These are phyloP conservation scores for Sarcophaga variegata DNA, from an alignment of 2,888 invertebrate species.

Conservation along the genomic window DNA sequence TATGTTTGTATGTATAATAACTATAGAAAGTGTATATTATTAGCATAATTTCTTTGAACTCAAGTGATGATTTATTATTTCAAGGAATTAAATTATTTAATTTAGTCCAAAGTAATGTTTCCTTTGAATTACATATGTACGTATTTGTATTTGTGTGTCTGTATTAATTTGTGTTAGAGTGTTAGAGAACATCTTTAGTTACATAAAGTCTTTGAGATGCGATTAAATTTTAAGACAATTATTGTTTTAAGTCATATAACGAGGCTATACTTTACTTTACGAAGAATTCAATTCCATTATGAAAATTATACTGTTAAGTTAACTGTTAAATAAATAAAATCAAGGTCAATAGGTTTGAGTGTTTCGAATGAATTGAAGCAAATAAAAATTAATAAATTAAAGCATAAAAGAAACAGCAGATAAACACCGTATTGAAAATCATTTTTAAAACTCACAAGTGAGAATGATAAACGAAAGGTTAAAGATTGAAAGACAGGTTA, in stretches of 20 bases:
- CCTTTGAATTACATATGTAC: background rate
- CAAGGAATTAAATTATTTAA: conserved; percentile 13
- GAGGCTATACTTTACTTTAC: too few species aligned
- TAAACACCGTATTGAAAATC: too few species aligned
- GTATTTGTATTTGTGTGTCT: background rate
- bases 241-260: conserved; percentile 7
- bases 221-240: conserved; percentile 7
- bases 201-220: background rate
- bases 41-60: conserved; percentile 28
- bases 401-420: background rate
- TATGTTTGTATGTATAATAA: background rate
- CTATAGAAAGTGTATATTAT: background rate
- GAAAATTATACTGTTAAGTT: background rate
- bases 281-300: too few species aligned
- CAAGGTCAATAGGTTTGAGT: background rate
- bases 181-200: conserved; percentile 9
- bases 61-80: conserved; percentile 14
- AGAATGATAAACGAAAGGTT: too few species aligned
- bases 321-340: background rate
- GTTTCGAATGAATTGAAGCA: background rate
- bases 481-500: too few species aligned
- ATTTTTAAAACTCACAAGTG: too few species aligned
- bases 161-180: background rate
- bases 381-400: background rate
- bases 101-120: background rate